Evolutionary conservation across 1,140 invertebrate species (phyloP), one percentile per base, ranked within the genome.

Genomic region (Potamilus streckersoni): DNA sequence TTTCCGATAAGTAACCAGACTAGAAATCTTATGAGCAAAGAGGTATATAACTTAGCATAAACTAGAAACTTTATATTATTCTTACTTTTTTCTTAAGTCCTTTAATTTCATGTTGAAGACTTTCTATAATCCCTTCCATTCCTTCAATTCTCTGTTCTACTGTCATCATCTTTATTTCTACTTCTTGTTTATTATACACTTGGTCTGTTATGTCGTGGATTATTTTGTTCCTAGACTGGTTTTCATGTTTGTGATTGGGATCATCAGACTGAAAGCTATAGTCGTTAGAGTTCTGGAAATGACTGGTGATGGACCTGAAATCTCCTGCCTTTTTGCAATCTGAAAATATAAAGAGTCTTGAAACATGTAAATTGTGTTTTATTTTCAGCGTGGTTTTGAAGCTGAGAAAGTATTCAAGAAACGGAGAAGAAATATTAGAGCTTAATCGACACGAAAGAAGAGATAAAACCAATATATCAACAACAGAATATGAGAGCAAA

Each of bases 291-390:
- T 63, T 56, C 59, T 71, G 64, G 69, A 77, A 77, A 31, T 77
- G 75, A 27, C 70, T 77, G 16, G 75, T 77, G 19, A 77, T 77
- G 27, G 75, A 77, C 20, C 70, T 23, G 56, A 77, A 77, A 49
- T 77, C 75, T n/a, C 75, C 75, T 2, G 75, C 63, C 60, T 77
- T 71, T n/a, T 71, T 71, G 60, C 75, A 77, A 49, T 77, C 75
- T 77, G 23, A 31, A 77, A 38, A 38, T 38, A 38, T 38, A 38
- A 5, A 0, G 38, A 4, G 2, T 38, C 38, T 4, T 38, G 38
- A 2, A 8, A 38, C 38, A 38, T 38, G 38, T 4, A 38, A 38
- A 38, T 38, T 38, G 4, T 5, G 8, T 38, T 38, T 38, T 6
- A 38, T 38, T 38, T 38, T 6, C 0, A 5, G 8, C 2, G 8